These are phyloP conservation scores for Mantis religiosa DNA, from an alignment of 2,888 invertebrate genomes.

Conservation along the genomic window DNA sequence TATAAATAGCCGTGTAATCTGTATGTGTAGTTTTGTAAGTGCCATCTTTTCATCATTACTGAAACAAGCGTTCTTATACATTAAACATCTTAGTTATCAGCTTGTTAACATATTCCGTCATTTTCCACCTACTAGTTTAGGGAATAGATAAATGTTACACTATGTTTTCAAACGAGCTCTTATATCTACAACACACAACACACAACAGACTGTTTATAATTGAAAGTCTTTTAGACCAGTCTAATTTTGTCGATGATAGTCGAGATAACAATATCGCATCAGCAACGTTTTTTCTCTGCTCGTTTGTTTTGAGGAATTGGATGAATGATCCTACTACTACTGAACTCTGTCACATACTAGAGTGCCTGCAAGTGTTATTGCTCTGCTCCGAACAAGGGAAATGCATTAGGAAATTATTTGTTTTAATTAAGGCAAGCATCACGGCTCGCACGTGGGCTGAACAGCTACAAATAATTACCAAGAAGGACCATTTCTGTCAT, in stretches of 20 bases:
- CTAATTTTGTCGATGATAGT: neutral
- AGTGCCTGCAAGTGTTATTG: neutral
- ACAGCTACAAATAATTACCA: neutral
- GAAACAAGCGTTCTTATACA: neutral
- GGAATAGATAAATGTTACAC: neutral
- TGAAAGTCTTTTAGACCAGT: neutral
- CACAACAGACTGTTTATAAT: neutral
- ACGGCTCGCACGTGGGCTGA: neutral
- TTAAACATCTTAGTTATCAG: neutral
- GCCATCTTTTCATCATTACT: too few relatives aligned
- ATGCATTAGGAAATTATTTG: neutral
- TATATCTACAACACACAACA: neutral
- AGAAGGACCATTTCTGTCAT: neutral
- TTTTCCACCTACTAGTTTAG: neutral
- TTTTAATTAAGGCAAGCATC: neutral
- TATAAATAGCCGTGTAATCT: too few relatives aligned
- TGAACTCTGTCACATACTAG: neutral
- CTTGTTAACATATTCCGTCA: neutral
- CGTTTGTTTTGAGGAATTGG: neutral
- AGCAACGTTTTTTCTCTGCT: neutral
- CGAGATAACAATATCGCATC: neutral
- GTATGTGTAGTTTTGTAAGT: too few relatives aligned
- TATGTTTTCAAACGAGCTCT: neutral
- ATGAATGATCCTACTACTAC: neutral
- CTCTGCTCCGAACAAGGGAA: neutral